Conservation (phyloP, 2,113 vertebrate species). For the Chrysemys picta region DNA sequence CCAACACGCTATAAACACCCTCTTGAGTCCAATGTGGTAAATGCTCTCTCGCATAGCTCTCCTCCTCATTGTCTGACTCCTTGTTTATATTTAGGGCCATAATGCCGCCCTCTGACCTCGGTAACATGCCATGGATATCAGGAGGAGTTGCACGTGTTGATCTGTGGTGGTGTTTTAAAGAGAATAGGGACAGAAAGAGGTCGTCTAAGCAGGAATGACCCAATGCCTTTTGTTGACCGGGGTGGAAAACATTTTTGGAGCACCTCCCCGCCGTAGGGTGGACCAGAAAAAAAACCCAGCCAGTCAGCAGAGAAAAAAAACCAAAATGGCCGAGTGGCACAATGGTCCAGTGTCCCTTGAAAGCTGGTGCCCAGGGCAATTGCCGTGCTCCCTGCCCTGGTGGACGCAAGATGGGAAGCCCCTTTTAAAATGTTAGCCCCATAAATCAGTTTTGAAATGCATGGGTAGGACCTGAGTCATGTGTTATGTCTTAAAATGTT, state of each 20-base stretch:
- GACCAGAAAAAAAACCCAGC: too few species aligned
- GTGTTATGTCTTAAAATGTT: fast-evolving
- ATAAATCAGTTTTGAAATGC: neutral
- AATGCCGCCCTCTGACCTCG: neutral
- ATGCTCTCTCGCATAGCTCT: neutral
- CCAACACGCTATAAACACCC: neutral
- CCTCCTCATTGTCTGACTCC: neutral
- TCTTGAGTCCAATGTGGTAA: neutral
- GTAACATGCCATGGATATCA: neutral
- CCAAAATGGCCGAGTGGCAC: too few species aligned
- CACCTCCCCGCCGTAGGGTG: too few species aligned
- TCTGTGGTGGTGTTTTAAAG: neutral
- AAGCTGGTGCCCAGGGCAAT: too few species aligned
- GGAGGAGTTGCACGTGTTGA: neutral
- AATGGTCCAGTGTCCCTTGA: too few species aligned
- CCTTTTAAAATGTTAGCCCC: too few species aligned
- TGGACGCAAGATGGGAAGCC: too few species aligned
- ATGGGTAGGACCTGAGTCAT: neutral
- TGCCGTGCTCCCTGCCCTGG: neutral
- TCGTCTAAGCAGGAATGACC: neutral
- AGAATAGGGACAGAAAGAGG: neutral
- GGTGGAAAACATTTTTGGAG: too few species aligned
- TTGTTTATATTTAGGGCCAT: neutral
- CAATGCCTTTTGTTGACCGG: too few species aligned
- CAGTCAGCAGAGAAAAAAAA: too few species aligned